A percentile compares a stretch with the other conserved stretches of the same genome.
phyloP scores from a whole-genome alignment of 2,797 vertebrate genomes.

The Pseudochirops corinnae region DNA sequence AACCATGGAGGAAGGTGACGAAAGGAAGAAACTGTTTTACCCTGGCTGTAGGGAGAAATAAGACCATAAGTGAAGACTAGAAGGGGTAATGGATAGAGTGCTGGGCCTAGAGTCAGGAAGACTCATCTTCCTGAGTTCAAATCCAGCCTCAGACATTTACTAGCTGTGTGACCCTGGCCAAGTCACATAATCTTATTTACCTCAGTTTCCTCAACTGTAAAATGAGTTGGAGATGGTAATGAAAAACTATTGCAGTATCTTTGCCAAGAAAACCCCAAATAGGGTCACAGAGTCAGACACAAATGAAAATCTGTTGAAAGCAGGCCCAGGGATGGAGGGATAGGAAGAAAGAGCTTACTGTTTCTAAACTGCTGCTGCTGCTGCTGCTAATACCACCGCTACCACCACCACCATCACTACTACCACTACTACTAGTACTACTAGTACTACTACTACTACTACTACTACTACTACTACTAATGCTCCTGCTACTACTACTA shows the following conservation, averaged over 20 bases:
- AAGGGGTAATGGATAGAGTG: background rate
- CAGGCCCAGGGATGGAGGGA: background rate
- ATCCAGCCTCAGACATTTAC: background rate
- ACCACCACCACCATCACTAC: too few species aligned
- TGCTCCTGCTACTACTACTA: background rate
- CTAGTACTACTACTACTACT: background rate
- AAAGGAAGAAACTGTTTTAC: background rate
- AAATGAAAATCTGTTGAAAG: background rate
- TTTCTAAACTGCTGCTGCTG: background rate
- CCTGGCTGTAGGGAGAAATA: background rate
- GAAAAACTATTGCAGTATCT: background rate
- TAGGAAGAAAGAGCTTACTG: background rate
- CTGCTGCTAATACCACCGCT: background rate
- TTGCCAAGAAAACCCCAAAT: background rate
- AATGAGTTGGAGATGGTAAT: background rate
- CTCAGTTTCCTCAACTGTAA: background rate
- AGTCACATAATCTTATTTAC: background rate
- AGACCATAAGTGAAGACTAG: background rate
- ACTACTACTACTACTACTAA: background rate
- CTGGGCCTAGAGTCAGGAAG: background rate
- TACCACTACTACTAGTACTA: background rate
- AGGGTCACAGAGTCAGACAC: background rate
- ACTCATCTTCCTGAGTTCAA: background rate
- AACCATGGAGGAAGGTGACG: background rate
- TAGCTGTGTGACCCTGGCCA: background rate